phyloP scores from a whole-genome alignment of 2,113 vertebrate genomes.

The Aramus guarauna region DNA sequence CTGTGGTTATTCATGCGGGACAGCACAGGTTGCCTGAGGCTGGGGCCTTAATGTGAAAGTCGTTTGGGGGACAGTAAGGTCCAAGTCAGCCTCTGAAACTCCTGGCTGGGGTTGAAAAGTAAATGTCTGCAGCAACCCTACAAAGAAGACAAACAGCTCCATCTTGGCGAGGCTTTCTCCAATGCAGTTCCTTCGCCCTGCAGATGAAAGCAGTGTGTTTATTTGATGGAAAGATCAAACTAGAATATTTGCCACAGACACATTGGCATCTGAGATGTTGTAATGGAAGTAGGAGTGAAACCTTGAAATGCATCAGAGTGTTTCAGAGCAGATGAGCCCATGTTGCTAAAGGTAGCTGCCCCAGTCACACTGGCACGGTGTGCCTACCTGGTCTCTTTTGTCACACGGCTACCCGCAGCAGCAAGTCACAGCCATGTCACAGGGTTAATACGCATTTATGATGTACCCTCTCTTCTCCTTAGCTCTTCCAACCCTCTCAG shows the following conservation, averaged over 20 bases:
- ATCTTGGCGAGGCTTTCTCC: conserved; percentile 75
- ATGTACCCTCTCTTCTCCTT: background rate
- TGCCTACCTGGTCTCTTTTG: background rate
- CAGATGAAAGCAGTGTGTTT: background rate
- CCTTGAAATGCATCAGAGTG: background rate
- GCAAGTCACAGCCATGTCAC: background rate
- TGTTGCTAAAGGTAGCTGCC: background rate
- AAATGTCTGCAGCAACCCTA: conserved; percentile 69
- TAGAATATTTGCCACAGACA: background rate
- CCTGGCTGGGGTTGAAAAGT: conserved; percentile 65
- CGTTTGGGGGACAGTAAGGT: conserved; percentile 36
- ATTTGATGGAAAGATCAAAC: background rate
- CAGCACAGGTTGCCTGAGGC: conserved; percentile 61
- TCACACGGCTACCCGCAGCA: background rate
- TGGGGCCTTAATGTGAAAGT: conserved; percentile 74
- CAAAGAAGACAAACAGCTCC: conserved; percentile 74
- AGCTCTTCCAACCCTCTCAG: background rate
- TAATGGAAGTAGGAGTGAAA: background rate
- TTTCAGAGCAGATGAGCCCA: background rate
- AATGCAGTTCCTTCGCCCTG: conserved; percentile 73
- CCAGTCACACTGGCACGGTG: background rate
- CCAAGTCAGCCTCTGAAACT: conserved; percentile 50
- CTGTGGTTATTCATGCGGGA: conserved; percentile 30
- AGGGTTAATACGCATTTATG: background rate
- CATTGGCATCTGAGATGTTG: rapidly evolving